Evolutionary conservation across 2,113 vertebrate genomes (phyloP).

Genomic region (Scatophagus argus): DNA sequence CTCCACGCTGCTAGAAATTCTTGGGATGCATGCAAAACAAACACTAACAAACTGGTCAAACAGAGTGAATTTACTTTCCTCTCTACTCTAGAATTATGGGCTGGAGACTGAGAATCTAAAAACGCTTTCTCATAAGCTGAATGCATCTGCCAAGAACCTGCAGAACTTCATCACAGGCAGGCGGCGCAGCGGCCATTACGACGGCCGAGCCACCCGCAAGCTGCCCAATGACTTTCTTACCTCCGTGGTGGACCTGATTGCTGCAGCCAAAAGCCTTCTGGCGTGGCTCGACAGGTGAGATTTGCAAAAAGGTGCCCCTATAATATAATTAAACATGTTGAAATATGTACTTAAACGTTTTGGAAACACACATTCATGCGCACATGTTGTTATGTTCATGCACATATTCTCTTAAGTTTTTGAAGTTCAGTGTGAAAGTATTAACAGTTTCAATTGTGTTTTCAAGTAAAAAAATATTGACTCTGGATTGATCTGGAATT

Average conservation of each 20-base stretch:
- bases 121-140: slow-evolving; percentile 93
- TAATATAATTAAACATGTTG: too few species aligned
- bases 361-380: not conserved
- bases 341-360: too few species aligned
- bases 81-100: slow-evolving; percentile 91
- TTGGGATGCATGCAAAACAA: slow-evolving; percentile 28
- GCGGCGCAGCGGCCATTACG: slow-evolving; percentile 90
- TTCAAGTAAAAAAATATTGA: not conserved
- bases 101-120: slow-evolving; percentile 98
- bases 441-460: not conserved
- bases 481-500: not conserved
- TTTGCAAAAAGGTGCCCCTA: slow-evolving; percentile 51
- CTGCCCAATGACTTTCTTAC: slow-evolving; percentile 97
- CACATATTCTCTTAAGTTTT: not conserved
- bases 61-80: slow-evolving; percentile 24
- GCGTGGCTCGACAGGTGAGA: slow-evolving; percentile 96
- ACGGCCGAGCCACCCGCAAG: slow-evolving; percentile 90
- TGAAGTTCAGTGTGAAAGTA: not conserved
- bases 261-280: slow-evolving; percentile 94
- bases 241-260: slow-evolving; percentile 96
- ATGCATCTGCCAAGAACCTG: slow-evolving; percentile 92
- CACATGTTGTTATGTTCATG: not conserved
- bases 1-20: slow-evolving; percentile 14
- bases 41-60: slow-evolving; percentile 55
- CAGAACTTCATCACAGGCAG: slow-evolving; percentile 94